Percentiles rank a stretch among this genome's conserved stretches.
phyloP scores from a whole-genome alignment of 2,888 invertebrate species.

The Epinotia demarniana region DNA sequence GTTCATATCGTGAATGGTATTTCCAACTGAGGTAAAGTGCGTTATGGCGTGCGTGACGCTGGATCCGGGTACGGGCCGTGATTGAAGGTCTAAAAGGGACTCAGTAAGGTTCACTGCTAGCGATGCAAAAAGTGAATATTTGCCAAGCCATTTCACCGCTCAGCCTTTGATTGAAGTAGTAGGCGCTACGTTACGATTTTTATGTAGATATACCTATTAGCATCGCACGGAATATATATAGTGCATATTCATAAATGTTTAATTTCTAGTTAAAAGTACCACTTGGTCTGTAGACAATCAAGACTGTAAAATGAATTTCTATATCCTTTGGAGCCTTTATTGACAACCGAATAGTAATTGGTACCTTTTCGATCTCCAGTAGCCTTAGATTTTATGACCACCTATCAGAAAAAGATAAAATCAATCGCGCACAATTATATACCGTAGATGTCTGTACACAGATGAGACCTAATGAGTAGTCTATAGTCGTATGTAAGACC shows the following conservation, averaged over 20 bases:
- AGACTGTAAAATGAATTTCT: no score
- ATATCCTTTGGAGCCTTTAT: no score
- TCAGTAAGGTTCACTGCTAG: constrained; percentile 18
- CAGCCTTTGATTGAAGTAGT: neutral
- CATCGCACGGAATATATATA: neutral
- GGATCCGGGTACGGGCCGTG: neutral
- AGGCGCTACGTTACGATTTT: neutral
- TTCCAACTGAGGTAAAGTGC: constrained; percentile 13
- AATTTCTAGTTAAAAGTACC: no score
- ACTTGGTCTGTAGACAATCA: no score
- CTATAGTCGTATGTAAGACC: no score
- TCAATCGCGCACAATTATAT: neutral
- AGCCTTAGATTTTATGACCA: neutral
- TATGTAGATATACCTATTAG: no score
- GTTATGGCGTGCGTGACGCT: neutral
- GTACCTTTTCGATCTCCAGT: no score
- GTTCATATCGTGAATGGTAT: constrained; percentile 51
- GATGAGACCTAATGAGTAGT: neutral
- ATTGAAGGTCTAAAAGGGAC: constrained; percentile 26
- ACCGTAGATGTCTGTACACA: neutral
- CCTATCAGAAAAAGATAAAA: neutral
- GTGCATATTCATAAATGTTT: no score
- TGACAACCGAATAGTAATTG: no score
- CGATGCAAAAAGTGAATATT: constrained; percentile 23
- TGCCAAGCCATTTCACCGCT: constrained; percentile 7